Evolutionary conservation across 2,113 vertebrate species (phyloP).

Genomic region (Scophthalmus maximus): DNA sequence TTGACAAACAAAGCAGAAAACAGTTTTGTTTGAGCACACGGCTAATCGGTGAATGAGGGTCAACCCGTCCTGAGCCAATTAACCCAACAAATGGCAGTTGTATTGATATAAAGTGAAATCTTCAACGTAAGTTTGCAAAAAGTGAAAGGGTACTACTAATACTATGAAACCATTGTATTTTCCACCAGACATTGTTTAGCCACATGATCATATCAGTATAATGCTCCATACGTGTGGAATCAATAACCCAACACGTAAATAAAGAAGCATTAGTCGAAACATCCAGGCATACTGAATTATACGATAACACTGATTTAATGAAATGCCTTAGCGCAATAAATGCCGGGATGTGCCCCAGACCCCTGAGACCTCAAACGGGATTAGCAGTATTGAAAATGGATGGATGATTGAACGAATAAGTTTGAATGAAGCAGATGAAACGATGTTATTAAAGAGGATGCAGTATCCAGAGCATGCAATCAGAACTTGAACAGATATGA

Average conservation of each 20-base stretch:
- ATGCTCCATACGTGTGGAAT: background rate
- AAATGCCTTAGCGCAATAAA: conserved; percentile 10
- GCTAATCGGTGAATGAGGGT: background rate
- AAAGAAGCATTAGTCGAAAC: background rate
- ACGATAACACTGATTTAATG: conserved; percentile 50
- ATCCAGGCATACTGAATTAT: conserved; percentile 18
- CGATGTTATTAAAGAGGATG: conserved; percentile 37
- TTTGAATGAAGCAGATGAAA: conserved; percentile 54
- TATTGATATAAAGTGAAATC: too few species aligned
- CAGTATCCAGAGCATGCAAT: conserved; percentile 42
- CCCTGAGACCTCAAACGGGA: conserved; percentile 31
- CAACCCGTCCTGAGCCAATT: conserved; percentile 6
- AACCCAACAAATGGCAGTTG: too few species aligned
- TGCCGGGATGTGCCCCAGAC: conserved; percentile 34
- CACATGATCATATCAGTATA: too few species aligned
- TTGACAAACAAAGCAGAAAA: background rate
- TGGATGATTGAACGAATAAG: conserved; percentile 49
- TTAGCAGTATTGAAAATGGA: conserved; percentile 34
- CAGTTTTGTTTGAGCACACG: background rate
- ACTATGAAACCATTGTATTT: too few species aligned
- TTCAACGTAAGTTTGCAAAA: too few species aligned
- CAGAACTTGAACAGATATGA: conserved; percentile 16
- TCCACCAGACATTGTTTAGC: background rate
- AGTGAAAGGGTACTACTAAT: too few species aligned
- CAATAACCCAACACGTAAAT: background rate